A percentile compares a stretch with the other conserved stretches of the same genome.
Conservation (phyloP, 2,888 invertebrate genomes). For the Ramazzottius varieornatus region DNA sequence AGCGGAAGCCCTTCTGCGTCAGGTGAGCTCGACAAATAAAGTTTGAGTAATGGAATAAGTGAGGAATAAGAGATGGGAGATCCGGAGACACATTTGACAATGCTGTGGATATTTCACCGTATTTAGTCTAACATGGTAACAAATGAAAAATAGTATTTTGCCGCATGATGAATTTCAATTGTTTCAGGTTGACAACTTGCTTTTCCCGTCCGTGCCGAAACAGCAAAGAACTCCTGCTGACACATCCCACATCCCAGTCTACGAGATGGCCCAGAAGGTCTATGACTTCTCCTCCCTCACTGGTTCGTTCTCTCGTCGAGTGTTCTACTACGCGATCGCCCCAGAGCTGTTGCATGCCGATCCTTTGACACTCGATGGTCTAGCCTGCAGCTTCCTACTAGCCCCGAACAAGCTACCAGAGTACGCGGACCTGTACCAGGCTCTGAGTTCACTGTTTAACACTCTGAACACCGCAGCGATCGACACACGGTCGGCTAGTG, state of each 20-base stretch:
- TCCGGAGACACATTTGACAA: no score
- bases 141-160: slow-evolving; percentile 1
- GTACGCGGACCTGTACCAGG: slow-evolving; percentile 18
- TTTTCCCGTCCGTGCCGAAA: slow-evolving; percentile 16
- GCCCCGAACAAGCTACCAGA: slow-evolving; percentile 16
- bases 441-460: slow-evolving; percentile 13
- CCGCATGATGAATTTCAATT: background rate
- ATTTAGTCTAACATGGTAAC: no score
- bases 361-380: slow-evolving; percentile 19
- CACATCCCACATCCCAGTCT: slow-evolving; percentile 14
- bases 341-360: slow-evolving; percentile 17
- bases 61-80: no score
- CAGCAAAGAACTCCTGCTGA: slow-evolving; percentile 6
- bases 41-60: slow-evolving; percentile 11
- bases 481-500: no score
- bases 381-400: slow-evolving; percentile 20
- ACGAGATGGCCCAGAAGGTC: slow-evolving; percentile 18
- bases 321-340: slow-evolving; percentile 20
- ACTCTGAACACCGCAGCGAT: background rate
- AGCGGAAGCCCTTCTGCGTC: slow-evolving; percentile 9
- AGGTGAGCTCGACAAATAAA: background rate
- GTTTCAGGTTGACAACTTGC: background rate
- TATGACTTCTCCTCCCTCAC: slow-evolving; percentile 13
- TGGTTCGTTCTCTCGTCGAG: slow-evolving; percentile 8
- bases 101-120: no score